Percentiles rank a stretch among this genome's conserved stretches.
phyloP scores from a whole-genome alignment of 53 echinoderm and acorn worm genomes.

The Echinometra lucunter region DNA sequence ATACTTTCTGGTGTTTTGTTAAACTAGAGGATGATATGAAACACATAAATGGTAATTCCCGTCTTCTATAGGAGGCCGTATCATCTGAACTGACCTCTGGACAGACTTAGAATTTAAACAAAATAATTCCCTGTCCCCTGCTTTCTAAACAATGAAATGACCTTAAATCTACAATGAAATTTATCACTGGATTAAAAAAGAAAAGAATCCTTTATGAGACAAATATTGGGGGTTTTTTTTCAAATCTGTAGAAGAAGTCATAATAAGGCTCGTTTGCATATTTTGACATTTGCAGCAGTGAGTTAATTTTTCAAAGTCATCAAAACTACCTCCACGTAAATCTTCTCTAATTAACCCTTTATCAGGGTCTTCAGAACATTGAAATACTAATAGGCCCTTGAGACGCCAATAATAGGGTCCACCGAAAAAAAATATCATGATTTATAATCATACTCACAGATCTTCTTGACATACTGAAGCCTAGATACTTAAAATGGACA shows the following conservation, averaged over 20 bases:
- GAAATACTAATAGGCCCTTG: neutral
- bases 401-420: neutral
- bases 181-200: neutral
- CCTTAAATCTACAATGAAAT: neutral
- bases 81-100: no score
- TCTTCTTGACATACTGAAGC: no score
- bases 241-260: neutral
- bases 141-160: neutral
- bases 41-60: no score
- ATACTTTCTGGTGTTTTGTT: slow-evolving; percentile 40
- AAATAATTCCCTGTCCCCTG: neutral
- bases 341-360: neutral
- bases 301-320: neutral
- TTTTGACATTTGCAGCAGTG: neutral
- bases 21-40: neutral
- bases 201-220: no score
- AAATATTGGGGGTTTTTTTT: no score
- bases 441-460: no score
- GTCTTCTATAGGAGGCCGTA: no score
- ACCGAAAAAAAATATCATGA: no score
- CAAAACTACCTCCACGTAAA: neutral
- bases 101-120: neutral
- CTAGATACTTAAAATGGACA: no score
- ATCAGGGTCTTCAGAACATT: neutral
- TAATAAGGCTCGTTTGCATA: neutral